phyloP scores from a whole-genome alignment of 2,113 vertebrate genomes.

The Cynopterus brachyotis region DNA sequence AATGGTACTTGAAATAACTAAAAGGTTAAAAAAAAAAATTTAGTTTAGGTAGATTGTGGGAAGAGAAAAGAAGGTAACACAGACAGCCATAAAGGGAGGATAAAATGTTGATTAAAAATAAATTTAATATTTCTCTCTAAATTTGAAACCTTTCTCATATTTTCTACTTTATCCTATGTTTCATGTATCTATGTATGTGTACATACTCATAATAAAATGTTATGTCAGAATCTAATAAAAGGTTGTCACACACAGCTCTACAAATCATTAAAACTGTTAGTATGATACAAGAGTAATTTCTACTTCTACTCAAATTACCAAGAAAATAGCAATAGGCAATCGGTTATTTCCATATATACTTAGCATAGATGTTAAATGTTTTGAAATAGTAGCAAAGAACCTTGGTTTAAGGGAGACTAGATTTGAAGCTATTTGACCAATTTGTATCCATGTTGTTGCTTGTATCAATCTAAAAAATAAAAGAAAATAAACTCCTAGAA shows the following conservation, averaged over 20 bases:
- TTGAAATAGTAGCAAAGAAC: constrained; percentile 10
- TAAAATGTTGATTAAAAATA: neutral
- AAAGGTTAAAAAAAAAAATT: neutral
- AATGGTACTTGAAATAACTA: constrained; percentile 96
- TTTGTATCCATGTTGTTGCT: neutral
- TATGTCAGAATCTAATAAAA: neutral
- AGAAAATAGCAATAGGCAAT: constrained; percentile 23
- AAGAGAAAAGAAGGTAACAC: neutral
- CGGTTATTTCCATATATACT: neutral
- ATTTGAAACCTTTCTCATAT: neutral
- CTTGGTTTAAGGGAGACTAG: neutral
- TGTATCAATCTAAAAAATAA: constrained; percentile 1
- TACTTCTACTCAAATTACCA: constrained; percentile 39
- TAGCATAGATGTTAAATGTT: neutral
- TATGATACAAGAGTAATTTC: constrained; percentile 9
- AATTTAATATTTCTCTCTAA: neutral
- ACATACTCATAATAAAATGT: neutral
- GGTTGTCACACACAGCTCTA: neutral
- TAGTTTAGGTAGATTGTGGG: neutral
- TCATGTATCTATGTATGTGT: neutral
- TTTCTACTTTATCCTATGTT: neutral
- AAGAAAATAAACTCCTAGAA: neutral
- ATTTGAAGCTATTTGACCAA: neutral
- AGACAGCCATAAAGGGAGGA: neutral
- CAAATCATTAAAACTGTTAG: constrained; percentile 34